Percentiles rank a stretch among this genome's conserved stretches.
Evolutionary conservation across 2,888 invertebrate genomes (phyloP).

Genomic region (Steinernema hermaphroditum): DNA sequence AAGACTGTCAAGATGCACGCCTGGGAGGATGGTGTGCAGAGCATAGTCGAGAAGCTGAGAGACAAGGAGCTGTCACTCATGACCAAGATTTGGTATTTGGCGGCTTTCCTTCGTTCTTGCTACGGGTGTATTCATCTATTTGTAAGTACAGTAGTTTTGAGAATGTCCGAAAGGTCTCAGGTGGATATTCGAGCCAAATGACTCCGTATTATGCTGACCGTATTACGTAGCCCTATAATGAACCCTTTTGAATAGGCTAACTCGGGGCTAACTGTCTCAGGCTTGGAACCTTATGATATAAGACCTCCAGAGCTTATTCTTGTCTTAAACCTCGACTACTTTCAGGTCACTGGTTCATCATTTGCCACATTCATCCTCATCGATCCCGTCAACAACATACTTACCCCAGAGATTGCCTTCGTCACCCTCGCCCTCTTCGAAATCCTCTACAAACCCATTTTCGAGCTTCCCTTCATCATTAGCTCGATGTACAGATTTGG

Average conservation of each 20-base stretch:
- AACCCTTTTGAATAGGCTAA: too few relatives aligned
- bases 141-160: too few relatives aligned
- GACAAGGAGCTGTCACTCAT: constrained; percentile 67
- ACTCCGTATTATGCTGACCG: background rate
- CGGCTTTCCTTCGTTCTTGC: constrained; percentile 66
- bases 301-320: too few relatives aligned
- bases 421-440: constrained; percentile 85
- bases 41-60: constrained; percentile 58
- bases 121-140: constrained; percentile 67
- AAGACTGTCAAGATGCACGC: constrained; percentile 73
- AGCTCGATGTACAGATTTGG: constrained; percentile 53
- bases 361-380: constrained; percentile 80
- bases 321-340: too few relatives aligned
- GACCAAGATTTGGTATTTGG: constrained; percentile 62
- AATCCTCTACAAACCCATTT: constrained; percentile 82
- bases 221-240: too few relatives aligned
- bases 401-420: constrained; percentile 76
- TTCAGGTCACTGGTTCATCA: constrained; percentile 77
- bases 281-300: too few relatives aligned
- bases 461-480: constrained; percentile 73
- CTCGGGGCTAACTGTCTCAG: too few relatives aligned
- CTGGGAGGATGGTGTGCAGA: constrained; percentile 69
- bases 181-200: too few relatives aligned
- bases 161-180: too few relatives aligned
- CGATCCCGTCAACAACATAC: constrained; percentile 72